A percentile compares a stretch with the other conserved stretches of the same genome.
These are phyloP conservation scores for Prolemur simus DNA, from an alignment of 2,113 vertebrate species.

Conservation along the genomic window DNA sequence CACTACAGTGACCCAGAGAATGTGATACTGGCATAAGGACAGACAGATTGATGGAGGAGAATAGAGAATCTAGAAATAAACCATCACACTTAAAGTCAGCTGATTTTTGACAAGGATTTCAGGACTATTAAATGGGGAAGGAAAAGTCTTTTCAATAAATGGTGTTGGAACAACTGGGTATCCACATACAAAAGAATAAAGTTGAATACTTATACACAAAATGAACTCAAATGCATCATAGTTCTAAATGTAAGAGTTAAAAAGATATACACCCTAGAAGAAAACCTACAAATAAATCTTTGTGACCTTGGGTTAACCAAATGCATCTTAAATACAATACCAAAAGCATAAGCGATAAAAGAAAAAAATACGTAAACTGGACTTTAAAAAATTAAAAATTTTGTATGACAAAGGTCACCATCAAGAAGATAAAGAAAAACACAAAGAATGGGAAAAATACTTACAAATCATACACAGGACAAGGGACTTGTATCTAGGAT, in stretches of 20 bases:
- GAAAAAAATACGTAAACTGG: not conserved
- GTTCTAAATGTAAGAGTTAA: not conserved
- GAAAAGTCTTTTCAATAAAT: not conserved
- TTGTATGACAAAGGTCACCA: not conserved
- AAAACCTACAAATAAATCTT: not conserved
- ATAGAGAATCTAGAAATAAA: not conserved
- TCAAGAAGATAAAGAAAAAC: not conserved
- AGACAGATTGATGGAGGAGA: not conserved
- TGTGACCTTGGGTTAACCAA: not conserved
- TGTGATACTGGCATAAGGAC: fast-evolving
- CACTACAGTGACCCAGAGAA: not conserved
- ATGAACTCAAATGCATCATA: not conserved
- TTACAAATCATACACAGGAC: not conserved
- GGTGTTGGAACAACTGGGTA: not conserved
- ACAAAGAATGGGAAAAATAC: not conserved
- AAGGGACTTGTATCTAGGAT: not conserved
- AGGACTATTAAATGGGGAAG: not conserved
- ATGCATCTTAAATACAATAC: not conserved
- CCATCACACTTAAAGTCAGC: not conserved
- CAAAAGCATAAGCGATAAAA: not conserved
- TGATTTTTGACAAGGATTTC: not conserved
- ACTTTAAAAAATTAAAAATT: not conserved
- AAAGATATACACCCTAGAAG: not conserved
- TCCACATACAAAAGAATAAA: not conserved
- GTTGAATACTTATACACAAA: not conserved